phyloP scores from a whole-genome alignment of 2,888 invertebrate species.

The Parnassius orleans region DNA sequence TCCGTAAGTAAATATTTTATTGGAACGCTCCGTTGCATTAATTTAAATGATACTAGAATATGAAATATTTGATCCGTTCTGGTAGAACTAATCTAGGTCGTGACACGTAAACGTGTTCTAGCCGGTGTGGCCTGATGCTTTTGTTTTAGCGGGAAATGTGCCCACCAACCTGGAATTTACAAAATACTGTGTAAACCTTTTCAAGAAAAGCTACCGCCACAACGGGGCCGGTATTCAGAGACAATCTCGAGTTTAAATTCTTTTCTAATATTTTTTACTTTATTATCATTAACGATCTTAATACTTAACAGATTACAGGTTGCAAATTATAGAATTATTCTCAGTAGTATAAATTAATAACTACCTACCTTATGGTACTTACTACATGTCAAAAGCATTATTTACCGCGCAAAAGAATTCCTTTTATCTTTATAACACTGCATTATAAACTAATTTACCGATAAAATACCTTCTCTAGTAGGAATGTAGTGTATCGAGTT shows the following conservation, averaged over 20 bases:
- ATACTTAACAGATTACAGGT: too few relatives aligned
- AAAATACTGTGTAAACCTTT: too few relatives aligned
- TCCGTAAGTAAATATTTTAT: too few relatives aligned
- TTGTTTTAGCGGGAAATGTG: constrained; percentile 1
- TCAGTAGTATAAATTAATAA: too few relatives aligned
- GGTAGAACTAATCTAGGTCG: constrained; percentile 12
- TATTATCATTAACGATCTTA: too few relatives aligned
- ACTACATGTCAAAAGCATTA: not conserved
- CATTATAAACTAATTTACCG: constrained; percentile 22
- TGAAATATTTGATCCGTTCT: constrained; percentile 19
- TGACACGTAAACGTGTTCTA: constrained; percentile 16
- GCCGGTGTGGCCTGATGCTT: constrained; percentile 1
- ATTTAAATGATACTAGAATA: not conserved
- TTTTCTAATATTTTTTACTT: too few relatives aligned
- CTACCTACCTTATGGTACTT: not conserved
- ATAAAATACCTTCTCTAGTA: constrained; percentile 34
- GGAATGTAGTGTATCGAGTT: constrained; percentile 27
- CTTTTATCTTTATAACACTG: constrained; percentile 23
- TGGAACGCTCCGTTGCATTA: too few relatives aligned
- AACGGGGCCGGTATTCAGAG: too few relatives aligned
- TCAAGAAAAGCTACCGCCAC: too few relatives aligned
- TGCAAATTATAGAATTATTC: too few relatives aligned
- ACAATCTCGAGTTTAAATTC: too few relatives aligned
- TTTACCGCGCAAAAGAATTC: constrained; percentile 22
- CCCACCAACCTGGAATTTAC: not conserved